Base-by-base conservation (phyloP, 2,888 invertebrate genomes). In the Athalia cordata region DNA sequence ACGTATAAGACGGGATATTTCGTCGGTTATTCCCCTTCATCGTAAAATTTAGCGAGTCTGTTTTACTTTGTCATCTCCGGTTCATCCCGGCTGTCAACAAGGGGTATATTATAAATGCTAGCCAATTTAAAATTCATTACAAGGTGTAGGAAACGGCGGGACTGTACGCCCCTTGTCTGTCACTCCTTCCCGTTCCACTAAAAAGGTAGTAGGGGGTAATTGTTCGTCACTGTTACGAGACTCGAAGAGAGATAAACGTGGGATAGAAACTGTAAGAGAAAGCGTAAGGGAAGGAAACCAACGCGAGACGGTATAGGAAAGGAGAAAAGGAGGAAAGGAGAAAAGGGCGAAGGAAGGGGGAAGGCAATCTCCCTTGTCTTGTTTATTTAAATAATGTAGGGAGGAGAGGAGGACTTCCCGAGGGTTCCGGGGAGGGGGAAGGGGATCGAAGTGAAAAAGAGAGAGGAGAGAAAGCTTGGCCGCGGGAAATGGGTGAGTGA, bases 41-140 rank as follows among this genome's bases (percentile, higher is more conserved):
- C 49, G 83, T 83, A 83, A 85, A 84, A 83, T 86, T 87, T 86
- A 85, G 84, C 84, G 82, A 82, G 75, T 75, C 81, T 84, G 83
- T 88, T 88, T 87, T 86, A 87, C 87, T 86, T 85, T 87, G 88
- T 89, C 89, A 89, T 89, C 87, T 86, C 86, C 85, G 85, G 85
- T 83, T 86, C 84, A 86, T 86, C 85, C 81, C 80, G 81, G 84
- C 85, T 86, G 86, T 87, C 87, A 86, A 86, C 88, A 85, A 80
- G 29, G 83, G 80, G 82, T 86, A 85, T 83, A 88, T 89, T 89
- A 89, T 88, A 86, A 89, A 89, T 88, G 89, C 83, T 82, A 86
- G 87, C 86, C 87, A 89, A 89, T 89, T 89, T 88, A 88, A 89
- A 89, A 89, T 89, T 90, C 89, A 90, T 89, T 89, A 90, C 86